phyloP scores from a whole-genome alignment of 1,140 invertebrate species.

The Zaprionus tsacasi region DNA sequence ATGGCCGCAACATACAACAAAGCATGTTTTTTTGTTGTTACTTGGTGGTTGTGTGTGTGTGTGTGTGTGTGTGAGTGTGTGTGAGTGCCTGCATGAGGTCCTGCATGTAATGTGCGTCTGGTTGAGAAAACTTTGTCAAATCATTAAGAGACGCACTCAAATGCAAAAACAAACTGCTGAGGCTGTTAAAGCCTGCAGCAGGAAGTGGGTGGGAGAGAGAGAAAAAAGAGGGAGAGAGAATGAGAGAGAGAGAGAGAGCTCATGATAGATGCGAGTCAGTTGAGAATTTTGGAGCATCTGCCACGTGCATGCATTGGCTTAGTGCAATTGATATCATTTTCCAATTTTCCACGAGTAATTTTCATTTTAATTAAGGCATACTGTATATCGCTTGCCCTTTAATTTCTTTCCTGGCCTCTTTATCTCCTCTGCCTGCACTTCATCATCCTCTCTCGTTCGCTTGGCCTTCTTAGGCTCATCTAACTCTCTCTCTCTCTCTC shows the following conservation, averaged over 20 bases:
- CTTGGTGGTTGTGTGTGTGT: constrained; percentile 6
- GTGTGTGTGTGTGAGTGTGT: constrained; percentile 16
- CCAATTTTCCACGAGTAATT: not conserved
- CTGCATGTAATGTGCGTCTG: constrained; percentile 63
- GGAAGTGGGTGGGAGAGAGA: too few species aligned
- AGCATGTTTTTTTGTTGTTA: constrained; percentile 47
- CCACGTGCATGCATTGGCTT: not conserved
- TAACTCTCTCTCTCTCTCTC: not conserved
- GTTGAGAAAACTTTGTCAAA: constrained; percentile 60
- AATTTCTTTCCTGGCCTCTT: not conserved
- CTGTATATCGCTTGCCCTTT: not conserved
- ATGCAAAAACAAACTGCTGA: constrained; percentile 38
- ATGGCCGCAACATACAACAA: constrained; percentile 61
- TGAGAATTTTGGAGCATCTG: not conserved
- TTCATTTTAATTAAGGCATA: not conserved
- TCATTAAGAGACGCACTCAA: constrained; percentile 63
- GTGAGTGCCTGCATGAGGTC: constrained; percentile 34
- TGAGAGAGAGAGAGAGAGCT: not conserved
- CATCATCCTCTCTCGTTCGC: not conserved
- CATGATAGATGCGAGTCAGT: constrained; percentile 10
- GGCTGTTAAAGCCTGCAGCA: constrained; percentile 3
- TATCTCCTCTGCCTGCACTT: not conserved
- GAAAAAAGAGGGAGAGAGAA: too few species aligned
- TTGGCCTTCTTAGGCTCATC: not conserved
- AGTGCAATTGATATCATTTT: not conserved